Conservation (phyloP, 2,888 invertebrate species). For the Ectemnius lituratus region DNA sequence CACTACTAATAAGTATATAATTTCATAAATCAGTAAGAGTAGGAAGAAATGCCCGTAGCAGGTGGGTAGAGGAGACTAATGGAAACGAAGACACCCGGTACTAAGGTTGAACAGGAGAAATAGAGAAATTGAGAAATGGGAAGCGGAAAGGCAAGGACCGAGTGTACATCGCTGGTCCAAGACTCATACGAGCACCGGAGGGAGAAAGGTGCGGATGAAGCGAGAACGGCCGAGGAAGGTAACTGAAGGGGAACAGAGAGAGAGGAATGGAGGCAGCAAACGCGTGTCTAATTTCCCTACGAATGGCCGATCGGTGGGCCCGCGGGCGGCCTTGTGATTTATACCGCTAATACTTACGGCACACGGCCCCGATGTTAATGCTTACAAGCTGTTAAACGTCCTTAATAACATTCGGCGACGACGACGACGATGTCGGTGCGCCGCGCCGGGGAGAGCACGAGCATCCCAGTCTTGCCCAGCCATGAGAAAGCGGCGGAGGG, state of each 20-base stretch:
- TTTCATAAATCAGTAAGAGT: too few species aligned
- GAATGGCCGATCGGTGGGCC: slow-evolving; percentile 67
- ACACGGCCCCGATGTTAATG: slow-evolving; percentile 61
- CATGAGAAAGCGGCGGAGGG: slow-evolving; percentile 11
- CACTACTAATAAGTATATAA: too few species aligned
- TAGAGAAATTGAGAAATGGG: slow-evolving; percentile 20
- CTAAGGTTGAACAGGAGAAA: slow-evolving; percentile 17
- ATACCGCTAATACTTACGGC: slow-evolving; percentile 63
- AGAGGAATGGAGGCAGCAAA: slow-evolving; percentile 44
- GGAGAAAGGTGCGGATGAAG: slow-evolving; percentile 26
- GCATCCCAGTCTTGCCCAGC: slow-evolving; percentile 16
- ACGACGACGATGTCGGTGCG: slow-evolving; percentile 38
- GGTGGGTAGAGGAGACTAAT: too few species aligned
- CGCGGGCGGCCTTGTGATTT: slow-evolving; percentile 70
- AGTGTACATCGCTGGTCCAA: neutral
- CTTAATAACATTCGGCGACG: slow-evolving; percentile 63
- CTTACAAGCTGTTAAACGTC: slow-evolving; percentile 68
- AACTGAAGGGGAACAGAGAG: slow-evolving; percentile 34
- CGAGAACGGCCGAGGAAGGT: slow-evolving; percentile 34
- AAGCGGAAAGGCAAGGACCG: slow-evolving; percentile 9
- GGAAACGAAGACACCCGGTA: neutral
- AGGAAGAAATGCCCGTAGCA: too few species aligned
- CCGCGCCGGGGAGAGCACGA: slow-evolving; percentile 18
- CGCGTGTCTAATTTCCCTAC: slow-evolving; percentile 74
- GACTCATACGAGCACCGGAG: neutral